Conservation (phyloP, 2,888 invertebrate genomes). For the Carpatolechia fugitivella region DNA sequence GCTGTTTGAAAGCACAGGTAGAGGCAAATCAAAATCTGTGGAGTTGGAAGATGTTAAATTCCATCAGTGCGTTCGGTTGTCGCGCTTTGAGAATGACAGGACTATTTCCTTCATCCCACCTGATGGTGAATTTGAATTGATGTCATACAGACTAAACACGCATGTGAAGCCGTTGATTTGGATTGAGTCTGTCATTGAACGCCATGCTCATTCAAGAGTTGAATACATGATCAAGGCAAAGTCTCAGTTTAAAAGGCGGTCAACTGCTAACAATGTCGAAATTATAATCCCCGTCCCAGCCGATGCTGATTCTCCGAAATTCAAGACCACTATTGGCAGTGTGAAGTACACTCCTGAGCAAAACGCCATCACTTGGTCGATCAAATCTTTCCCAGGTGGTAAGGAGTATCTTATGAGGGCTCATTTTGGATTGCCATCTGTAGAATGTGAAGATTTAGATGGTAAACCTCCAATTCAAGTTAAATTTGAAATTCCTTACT, state of each 20-base stretch:
- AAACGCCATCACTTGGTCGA: slow-evolving; percentile 97
- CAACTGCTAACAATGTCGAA: slow-evolving; percentile 99
- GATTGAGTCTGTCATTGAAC: slow-evolving; percentile 99
- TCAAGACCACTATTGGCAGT: slow-evolving; percentile 97
- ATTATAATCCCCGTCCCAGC: slow-evolving; percentile 97
- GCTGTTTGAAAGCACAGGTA: slow-evolving; percentile 97
- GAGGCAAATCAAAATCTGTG: slow-evolving; percentile 98
- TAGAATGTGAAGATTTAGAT: slow-evolving; percentile 95
- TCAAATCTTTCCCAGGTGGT: slow-evolving; percentile 98
- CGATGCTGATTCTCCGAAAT: slow-evolving; percentile 99
- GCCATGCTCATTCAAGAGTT: slow-evolving; percentile 97
- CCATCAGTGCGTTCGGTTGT: slow-evolving; percentile 98
- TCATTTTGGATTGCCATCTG: slow-evolving; percentile 97
- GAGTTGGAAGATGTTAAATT: slow-evolving; percentile 99
- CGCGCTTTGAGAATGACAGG: slow-evolving; percentile 98
- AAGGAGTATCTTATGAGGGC: slow-evolving; percentile 99
- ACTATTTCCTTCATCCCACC: slow-evolving; percentile 99
- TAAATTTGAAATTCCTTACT: slow-evolving; percentile 99
- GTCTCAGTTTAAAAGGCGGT: slow-evolving; percentile 97
- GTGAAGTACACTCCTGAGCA: slow-evolving; percentile 98
- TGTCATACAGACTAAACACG: slow-evolving; percentile 98
- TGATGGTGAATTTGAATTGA: slow-evolving; percentile 99
- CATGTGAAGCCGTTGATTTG: slow-evolving; percentile 98
- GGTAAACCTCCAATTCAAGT: slow-evolving; percentile 99
- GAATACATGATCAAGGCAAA: slow-evolving; percentile 99